A percentile compares a stretch with the other conserved stretches of the same genome.
Evolutionary conservation across 2,888 invertebrate species (phyloP).

Genomic region (Cerastoderma edule): DNA sequence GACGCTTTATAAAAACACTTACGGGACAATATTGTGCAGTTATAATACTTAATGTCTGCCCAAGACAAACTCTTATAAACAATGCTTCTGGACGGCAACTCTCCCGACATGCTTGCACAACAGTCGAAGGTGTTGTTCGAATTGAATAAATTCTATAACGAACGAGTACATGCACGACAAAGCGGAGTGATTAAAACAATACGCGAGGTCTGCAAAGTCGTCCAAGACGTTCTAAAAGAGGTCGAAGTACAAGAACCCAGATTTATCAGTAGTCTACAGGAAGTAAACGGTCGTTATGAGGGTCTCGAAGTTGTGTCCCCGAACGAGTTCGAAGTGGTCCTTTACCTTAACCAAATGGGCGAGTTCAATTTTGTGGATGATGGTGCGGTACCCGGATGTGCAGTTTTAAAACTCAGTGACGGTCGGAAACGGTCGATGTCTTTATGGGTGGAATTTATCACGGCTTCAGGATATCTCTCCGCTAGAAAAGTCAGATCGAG

Average conservation of each 20-base stretch:
- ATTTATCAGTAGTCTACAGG: constrained; percentile 94
- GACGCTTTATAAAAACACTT: constrained; percentile 10
- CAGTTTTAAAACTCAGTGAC: constrained; percentile 96
- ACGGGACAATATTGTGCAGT: no score
- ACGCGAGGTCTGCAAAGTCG: constrained; percentile 94
- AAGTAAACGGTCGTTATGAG: constrained; percentile 88
- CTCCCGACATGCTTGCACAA: constrained; percentile 88
- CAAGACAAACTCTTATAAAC: constrained; percentile 27
- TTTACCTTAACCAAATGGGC: constrained; percentile 98
- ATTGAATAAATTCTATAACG: constrained; percentile 96
- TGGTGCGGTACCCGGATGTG: constrained; percentile 91
- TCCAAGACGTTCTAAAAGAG: constrained; percentile 97
- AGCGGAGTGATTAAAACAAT: constrained; percentile 92
- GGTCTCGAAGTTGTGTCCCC: constrained; percentile 97
- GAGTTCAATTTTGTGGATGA: constrained; percentile 98
- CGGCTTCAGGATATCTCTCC: constrained; percentile 96
- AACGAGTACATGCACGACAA: constrained; percentile 94
- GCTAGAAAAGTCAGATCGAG: constrained; percentile 96
- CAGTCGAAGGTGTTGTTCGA: constrained; percentile 98
- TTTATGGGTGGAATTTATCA: constrained; percentile 98
- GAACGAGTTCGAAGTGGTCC: constrained; percentile 96
- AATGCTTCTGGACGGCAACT: constrained; percentile 78
- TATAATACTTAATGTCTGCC: constrained; percentile 3
- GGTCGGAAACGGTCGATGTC: constrained; percentile 98
- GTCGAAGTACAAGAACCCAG: constrained; percentile 97